Evolutionary conservation across 1,140 invertebrate genomes (phyloP).

Genomic region (Ceratoteleas bidentatus): DNA sequence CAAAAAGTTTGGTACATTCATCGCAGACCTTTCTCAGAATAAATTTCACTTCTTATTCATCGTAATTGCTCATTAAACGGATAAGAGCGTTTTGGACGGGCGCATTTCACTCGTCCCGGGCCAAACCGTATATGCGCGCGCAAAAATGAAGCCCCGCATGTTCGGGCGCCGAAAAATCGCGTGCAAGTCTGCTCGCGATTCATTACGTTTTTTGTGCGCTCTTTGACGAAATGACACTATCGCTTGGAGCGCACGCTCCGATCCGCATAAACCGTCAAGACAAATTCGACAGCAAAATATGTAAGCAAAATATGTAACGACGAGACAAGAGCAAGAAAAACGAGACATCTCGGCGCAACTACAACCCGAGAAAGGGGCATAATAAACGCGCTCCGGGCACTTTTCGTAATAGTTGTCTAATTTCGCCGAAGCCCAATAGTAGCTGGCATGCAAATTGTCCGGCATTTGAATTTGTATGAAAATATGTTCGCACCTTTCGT

Average conservation of each 20-base stretch:
- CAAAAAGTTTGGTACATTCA: not conserved
- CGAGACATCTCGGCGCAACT: not conserved
- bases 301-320: not conserved
- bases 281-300: conserved; percentile 13
- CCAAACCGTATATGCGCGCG: conserved; percentile 1
- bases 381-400: conserved; percentile 41
- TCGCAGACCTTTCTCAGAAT: conserved; percentile 11
- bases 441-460: conserved; percentile 52
- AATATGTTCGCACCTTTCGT: conserved; percentile 54
- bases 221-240: conserved; percentile 53
- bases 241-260: conserved; percentile 26
- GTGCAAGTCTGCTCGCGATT: conserved; percentile 8
- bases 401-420: conserved; percentile 54
- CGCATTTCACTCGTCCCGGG: conserved; percentile 14
- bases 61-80: conserved; percentile 32
- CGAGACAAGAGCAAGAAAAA: conserved; percentile 9
- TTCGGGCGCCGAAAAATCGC: conserved; percentile 7
- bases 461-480: conserved; percentile 59
- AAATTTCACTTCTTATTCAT: conserved; percentile 33
- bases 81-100: conserved; percentile 19
- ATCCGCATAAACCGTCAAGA: conserved; percentile 35
- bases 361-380: conserved; percentile 19
- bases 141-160: conserved; percentile 2
- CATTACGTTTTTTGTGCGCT: conserved; percentile 13
- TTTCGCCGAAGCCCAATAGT: conserved; percentile 39